Evolutionary conservation across 2,888 invertebrate genomes (phyloP), one percentile per base, ranked within the genome.

Genomic region (Phasia obesa): DNA sequence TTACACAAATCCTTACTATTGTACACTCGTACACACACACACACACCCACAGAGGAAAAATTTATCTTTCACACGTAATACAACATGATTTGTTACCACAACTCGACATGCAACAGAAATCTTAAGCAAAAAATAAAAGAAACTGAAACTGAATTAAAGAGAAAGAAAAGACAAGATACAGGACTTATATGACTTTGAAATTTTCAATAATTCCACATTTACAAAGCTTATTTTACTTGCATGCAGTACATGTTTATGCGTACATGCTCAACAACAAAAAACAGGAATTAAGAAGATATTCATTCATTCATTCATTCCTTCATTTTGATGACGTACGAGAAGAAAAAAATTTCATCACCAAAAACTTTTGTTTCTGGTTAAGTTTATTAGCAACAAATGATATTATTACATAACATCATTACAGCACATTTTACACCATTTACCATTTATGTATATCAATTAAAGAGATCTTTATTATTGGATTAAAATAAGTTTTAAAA

Each of bases 131-230:
- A 7, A 17, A 38, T 17, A 21, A 27, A 62, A 49, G 15, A 47
- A 49, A 19, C 4, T 42, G 1, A 59, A 59, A 31, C 49, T 51
- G 21, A 51, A 44, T 59, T 19, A 27, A 25, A 9, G 25, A 38
- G 38, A 17, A 47, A 53, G 53, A 7, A 15, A 62, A 25, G 2
- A 59, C 7, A 17, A 62, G 15, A 57, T 15, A 51, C 9, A 47
- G 19, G 69, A 67, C 65, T 44, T 59, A 67, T 67, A 79, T 79
- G 71, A 67, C 79, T 79, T 67, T 79, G 60, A 73, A 73, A 73
- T 9, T 23, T 71, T 27, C 4, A 49, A 42, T n/a, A 35, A 69
- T 55, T 69, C 23, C 67, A 53, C 25, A 69, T 55, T 44, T n/a
- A 27, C 23, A 44, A 23, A 44, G 42, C 25, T 69, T 57, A 42